Evolutionary conservation across 2,888 invertebrate species (phyloP).

Genomic region (Poecilus cupreus): DNA sequence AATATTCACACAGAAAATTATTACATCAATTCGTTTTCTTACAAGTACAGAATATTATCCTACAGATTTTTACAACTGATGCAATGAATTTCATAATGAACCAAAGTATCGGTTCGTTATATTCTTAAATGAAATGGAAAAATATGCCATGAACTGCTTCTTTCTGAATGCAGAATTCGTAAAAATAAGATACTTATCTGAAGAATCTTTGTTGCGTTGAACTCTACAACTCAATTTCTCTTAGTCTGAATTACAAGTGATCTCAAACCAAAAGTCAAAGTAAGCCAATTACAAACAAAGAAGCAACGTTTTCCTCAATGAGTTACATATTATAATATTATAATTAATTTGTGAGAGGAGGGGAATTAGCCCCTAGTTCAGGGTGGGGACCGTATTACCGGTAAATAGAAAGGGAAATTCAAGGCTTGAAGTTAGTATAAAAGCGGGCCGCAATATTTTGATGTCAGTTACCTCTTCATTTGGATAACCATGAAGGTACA

Average conservation of each 20-base stretch:
- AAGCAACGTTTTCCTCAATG: slow-evolving; percentile 36
- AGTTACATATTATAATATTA: slow-evolving; percentile 3
- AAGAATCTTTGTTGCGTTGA: too few relatives aligned
- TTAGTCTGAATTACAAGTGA: not conserved
- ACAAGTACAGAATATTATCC: too few relatives aligned
- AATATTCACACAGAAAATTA: not conserved
- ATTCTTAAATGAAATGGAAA: not conserved
- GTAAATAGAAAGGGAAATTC: slow-evolving; percentile 59
- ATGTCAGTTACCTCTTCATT: slow-evolving; percentile 59
- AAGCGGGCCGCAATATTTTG: slow-evolving; percentile 49
- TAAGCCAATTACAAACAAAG: slow-evolving; percentile 5
- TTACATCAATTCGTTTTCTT: not conserved
- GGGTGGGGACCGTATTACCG: slow-evolving; percentile 34
- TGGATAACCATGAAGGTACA: slow-evolving; percentile 59
- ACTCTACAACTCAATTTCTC: not conserved
- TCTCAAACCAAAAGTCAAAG: not conserved
- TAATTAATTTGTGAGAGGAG: slow-evolving; percentile 17
- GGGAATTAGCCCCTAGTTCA: slow-evolving; percentile 38
- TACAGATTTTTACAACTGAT: not conserved
- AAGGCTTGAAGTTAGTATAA: slow-evolving; percentile 57
- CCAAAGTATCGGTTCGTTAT: not conserved
- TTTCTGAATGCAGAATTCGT: too few relatives aligned
- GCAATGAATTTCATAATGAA: not conserved
- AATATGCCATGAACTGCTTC: too few relatives aligned
- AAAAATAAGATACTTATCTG: too few relatives aligned